Base-by-base conservation (phyloP, 2,888 invertebrate genomes). In the Aphodius sticticus region DNA sequence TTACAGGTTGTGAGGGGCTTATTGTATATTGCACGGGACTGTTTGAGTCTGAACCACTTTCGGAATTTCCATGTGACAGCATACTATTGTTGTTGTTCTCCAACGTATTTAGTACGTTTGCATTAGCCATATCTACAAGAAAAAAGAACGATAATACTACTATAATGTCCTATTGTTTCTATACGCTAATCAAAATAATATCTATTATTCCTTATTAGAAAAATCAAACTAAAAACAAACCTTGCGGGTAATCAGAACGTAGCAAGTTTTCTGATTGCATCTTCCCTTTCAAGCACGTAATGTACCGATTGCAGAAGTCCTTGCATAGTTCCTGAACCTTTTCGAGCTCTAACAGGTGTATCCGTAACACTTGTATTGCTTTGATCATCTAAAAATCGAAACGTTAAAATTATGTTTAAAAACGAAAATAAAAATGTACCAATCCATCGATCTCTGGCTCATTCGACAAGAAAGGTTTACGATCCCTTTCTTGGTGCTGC, bases 361-460 rank as follows among this genome's bases (percentile, higher is more conserved):
- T 98, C 86, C 97, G 91, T 82, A 98, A 91, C 82, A 98, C 97
- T 92, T 97, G 96, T 86, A 96, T 95, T 77, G 95, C 95, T 90
- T 95, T 95, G 83, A 96, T 94, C 95, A 96, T 95, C 95, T 95
- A 89, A 26, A 86, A 79, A 77, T 53, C 53, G 6, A 53, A 53
- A 53, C 12, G 12, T 53, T 53, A 53, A 53, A 53, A 53, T 53
- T 53, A 53, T 5, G 9, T 53, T 12, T 5, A 53, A 2, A 53
- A 53, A 12, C 14, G 15, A 16, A 7, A 14, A n/a, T 16, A 6
- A 74, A 69, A 69, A 12, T 12, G 90, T 93, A 96, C 96, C 93
- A 98, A 93, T 85, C 97, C 96, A 90, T 98, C 98, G 85, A 98
- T 94, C 93, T 98, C 98, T 35, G 97, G 96, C 91, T 98, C 95